Conservation (phyloP, 1,140 invertebrate genomes). For the Hylaeus volcanicus region DNA sequence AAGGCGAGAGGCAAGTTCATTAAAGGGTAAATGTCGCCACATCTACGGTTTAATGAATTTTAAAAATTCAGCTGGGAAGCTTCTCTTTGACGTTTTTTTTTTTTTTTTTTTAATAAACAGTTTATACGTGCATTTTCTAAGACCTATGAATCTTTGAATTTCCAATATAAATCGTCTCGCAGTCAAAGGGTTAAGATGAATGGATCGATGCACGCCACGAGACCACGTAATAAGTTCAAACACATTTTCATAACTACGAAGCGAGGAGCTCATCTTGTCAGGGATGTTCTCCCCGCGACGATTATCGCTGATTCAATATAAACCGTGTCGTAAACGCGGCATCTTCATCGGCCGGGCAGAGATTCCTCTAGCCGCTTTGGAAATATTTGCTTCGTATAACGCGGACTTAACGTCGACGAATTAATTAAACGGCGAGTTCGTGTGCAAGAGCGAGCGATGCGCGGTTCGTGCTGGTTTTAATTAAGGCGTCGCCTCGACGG, state of each 20-base stretch:
- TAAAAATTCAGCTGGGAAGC: no score
- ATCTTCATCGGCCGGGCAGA: not conserved
- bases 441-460: slow-evolving; percentile 32
- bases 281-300: no score
- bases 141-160: no score
- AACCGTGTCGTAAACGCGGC: not conserved
- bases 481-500: slow-evolving; percentile 9
- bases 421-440: slow-evolving; percentile 35
- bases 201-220: slow-evolving; percentile 23
- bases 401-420: slow-evolving; percentile 12
- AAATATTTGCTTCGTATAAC: slow-evolving; percentile 36
- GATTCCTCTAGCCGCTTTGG: slow-evolving; percentile 4
- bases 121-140: no score
- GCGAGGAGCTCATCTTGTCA: no score
- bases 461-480: slow-evolving; percentile 25
- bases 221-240: slow-evolving; percentile 36
- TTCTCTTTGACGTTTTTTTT: no score
- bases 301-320: slow-evolving; percentile 30
- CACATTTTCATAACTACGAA: slow-evolving; percentile 49
- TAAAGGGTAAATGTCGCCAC: no score
- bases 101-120: no score
- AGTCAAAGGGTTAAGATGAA: slow-evolving; percentile 10
- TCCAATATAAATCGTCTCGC: not conserved
- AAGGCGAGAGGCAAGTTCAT: no score
- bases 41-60: no score